A percentile compares a stretch with the other conserved stretches of the same genome.
phyloP scores from a whole-genome alignment of 2,113 vertebrate genomes.

The Lathamus discolor region DNA sequence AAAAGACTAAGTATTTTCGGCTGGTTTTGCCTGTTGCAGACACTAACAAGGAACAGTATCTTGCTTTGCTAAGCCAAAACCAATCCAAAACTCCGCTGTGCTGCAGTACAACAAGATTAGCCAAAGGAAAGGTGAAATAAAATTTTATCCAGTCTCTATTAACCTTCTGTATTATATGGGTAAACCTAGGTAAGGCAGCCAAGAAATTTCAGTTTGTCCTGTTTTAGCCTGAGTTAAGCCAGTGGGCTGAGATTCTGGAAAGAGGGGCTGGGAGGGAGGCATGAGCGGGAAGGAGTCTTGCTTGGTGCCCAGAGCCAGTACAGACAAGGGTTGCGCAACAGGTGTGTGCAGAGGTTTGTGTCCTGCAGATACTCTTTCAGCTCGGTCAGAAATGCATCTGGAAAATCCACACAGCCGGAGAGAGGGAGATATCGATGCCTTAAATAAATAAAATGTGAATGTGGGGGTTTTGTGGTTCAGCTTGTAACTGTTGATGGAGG shows the following conservation, averaged over 20 bases:
- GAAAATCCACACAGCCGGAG: not conserved
- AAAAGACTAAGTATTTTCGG: not conserved
- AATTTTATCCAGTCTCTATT: not conserved
- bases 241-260: not conserved
- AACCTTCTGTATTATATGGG: not conserved
- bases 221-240: not conserved
- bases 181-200: not conserved
- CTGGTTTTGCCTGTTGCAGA: not conserved
- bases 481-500: not conserved
- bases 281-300: not conserved
- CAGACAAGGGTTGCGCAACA: not conserved
- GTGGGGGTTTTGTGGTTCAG: not conserved
- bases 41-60: not conserved
- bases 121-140: not conserved
- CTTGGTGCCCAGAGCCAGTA: rapidly evolving
- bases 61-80: not conserved
- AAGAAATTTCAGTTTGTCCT: not conserved
- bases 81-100: not conserved
- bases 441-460: not conserved
- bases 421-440: not conserved
- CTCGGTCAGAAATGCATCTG: not conserved
- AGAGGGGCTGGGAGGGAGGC: not conserved
- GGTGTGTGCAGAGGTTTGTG: not conserved
- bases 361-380: not conserved
- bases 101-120: not conserved